phyloP scores from a whole-genome alignment of 2,113 vertebrate species.

The Cyprinus carpio region DNA sequence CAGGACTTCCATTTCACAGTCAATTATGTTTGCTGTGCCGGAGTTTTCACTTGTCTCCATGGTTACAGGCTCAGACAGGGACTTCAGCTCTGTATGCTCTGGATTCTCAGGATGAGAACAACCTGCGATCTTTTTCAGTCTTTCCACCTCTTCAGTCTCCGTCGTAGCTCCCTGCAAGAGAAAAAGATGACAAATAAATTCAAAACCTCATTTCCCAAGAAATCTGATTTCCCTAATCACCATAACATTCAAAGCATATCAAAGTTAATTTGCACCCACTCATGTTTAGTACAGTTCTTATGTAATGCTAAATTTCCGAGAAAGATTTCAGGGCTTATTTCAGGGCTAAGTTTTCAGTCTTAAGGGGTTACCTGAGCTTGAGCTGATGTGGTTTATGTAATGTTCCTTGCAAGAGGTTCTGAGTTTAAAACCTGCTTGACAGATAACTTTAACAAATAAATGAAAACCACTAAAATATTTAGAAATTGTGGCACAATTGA shows the following conservation, averaged over 20 bases:
- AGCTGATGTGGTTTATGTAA: background rate
- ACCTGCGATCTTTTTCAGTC: constrained; percentile 46
- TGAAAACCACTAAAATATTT: background rate
- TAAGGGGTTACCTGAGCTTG: background rate
- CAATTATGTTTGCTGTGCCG: constrained; percentile 56
- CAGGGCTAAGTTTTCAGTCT: background rate
- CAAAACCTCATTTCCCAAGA: no score
- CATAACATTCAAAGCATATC: constrained; percentile 20
- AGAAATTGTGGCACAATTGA: background rate
- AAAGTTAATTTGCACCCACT: constrained; percentile 30
- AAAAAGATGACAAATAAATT: constrained; percentile 21
- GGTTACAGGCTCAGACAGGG: constrained; percentile 65
- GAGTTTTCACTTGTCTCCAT: constrained; percentile 78
- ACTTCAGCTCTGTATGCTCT: constrained; percentile 59
- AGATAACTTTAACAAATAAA: background rate
- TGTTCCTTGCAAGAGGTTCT: background rate
- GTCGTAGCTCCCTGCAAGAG: constrained; percentile 65
- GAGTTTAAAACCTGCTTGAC: background rate
- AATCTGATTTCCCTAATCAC: constrained; percentile 25
- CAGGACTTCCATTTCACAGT: constrained; percentile 67
- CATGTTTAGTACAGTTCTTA: constrained; percentile 1
- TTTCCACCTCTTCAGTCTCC: constrained; percentile 61
- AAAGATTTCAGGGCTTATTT: constrained; percentile 3
- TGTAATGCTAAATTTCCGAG: constrained; percentile 8
- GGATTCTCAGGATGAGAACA: constrained; percentile 68